A percentile compares a stretch with the other conserved stretches of the same genome.
Conservation (phyloP, 2,888 invertebrate genomes). For the Lepas anatifera region DNA sequence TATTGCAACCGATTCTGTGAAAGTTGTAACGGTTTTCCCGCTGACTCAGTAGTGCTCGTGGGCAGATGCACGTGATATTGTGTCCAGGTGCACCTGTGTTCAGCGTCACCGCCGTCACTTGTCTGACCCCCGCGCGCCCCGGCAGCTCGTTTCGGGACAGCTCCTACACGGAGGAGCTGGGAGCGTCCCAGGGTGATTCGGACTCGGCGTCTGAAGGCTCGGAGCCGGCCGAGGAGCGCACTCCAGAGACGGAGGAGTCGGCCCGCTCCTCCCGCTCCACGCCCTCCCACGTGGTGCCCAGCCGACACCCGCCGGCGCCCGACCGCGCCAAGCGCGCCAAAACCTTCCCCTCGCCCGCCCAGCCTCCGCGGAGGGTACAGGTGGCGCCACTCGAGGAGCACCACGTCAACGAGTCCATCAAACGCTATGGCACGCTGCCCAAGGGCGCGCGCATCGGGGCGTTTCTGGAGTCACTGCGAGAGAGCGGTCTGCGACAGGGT, state of each 20-base stretch:
- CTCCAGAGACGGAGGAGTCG: constrained; percentile 61
- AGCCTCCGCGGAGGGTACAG: constrained; percentile 42
- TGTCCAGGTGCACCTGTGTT: too few species aligned
- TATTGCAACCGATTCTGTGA: too few species aligned
- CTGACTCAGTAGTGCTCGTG: too few species aligned
- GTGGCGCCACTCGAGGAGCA: constrained; percentile 45
- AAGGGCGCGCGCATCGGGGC: constrained; percentile 94
- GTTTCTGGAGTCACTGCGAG: constrained; percentile 82
- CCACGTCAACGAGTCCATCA: constrained; percentile 13
- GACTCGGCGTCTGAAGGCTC: neutral
- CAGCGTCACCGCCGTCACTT: too few species aligned
- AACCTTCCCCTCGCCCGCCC: constrained; percentile 14
- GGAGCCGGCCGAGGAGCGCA: constrained; percentile 41
- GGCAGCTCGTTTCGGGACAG: constrained; percentile 21
- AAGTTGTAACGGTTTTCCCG: too few species aligned
- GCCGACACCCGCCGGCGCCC: constrained; percentile 14
- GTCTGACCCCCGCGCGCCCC: too few species aligned
- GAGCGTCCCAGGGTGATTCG: neutral
- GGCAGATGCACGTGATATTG: too few species aligned
- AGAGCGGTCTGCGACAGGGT: constrained; percentile 48
- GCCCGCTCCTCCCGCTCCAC: constrained; percentile 41
- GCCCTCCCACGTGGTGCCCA: neutral
- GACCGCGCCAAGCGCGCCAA: constrained; percentile 18
- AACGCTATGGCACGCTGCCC: constrained; percentile 83
- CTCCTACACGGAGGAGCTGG: constrained; percentile 17